Conservation (phyloP, 2,113 vertebrate genomes). For the Corythornis cristatus region DNA sequence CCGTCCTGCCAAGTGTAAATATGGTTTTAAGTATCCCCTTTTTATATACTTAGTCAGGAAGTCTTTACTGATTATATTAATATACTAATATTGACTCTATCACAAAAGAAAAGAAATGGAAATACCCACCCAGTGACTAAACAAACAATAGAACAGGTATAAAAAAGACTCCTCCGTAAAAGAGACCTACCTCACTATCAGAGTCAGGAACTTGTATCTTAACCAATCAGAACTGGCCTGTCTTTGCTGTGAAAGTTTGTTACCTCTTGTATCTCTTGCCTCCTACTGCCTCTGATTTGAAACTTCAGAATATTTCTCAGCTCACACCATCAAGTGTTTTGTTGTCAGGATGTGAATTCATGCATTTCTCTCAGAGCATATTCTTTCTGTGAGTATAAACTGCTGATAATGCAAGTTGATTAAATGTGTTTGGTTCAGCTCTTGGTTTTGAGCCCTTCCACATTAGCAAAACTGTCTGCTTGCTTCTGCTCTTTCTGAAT, state of each 20-base stretch:
- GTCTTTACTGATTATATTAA: background rate
- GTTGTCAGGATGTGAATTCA: background rate
- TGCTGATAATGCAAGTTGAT: background rate
- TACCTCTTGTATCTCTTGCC: background rate
- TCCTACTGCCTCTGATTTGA: background rate
- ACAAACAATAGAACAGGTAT: background rate
- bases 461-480: background rate
- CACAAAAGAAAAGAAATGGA: background rate
- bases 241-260: background rate
- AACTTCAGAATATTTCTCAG: background rate
- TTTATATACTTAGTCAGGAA: background rate
- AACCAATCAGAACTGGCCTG: background rate
- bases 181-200: background rate
- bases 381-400: background rate
- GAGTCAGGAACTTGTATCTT: background rate
- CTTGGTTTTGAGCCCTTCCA: background rate
- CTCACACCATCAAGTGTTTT: background rate
- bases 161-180: background rate
- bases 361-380: background rate
- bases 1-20: background rate
- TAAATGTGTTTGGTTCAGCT: background rate
- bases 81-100: background rate
- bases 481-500: background rate
- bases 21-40: background rate
- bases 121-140: too few relatives aligned